Conservation (phyloP, 1,140 invertebrate genomes). For the Dendrolimus kikuchii region DNA sequence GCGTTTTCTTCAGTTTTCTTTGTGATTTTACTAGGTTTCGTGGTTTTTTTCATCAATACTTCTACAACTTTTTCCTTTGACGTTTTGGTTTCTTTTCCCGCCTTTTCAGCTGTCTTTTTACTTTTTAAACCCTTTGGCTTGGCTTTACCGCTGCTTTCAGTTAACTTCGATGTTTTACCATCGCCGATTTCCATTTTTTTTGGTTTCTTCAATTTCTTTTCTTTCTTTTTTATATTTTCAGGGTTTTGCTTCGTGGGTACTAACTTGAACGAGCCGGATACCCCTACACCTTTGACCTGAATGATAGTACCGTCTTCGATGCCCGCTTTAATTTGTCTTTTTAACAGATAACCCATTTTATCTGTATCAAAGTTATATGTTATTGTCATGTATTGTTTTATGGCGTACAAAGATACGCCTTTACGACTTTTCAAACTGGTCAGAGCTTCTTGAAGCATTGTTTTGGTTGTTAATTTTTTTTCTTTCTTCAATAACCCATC, state of each 20-base stretch:
- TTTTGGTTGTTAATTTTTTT: conserved; percentile 43
- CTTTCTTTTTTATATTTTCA: conserved; percentile 22
- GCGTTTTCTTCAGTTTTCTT: conserved; percentile 3
- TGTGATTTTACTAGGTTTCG: background rate
- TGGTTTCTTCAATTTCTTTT: conserved; percentile 11
- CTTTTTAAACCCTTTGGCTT: background rate
- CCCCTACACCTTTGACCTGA: conserved; percentile 46
- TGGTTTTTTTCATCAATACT: conserved; percentile 5
- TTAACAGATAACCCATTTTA: conserved; percentile 46
- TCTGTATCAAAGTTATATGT: conserved; percentile 39
- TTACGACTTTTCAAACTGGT: conserved; percentile 41
- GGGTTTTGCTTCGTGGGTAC: conserved; percentile 23
- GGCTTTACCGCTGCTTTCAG: conserved; percentile 10
- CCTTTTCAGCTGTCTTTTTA: conserved; percentile 13
- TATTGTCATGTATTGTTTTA: conserved; percentile 48
- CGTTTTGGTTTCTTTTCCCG: conserved; percentile 9
- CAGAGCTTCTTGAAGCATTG: conserved; percentile 44
- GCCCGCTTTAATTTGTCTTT: conserved; percentile 39
- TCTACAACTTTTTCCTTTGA: conserved; percentile 10
- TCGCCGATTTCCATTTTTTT: conserved; percentile 10
- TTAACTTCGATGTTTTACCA: conserved; percentile 13
- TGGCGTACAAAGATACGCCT: conserved; percentile 47
- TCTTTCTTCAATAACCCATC: conserved; percentile 20
- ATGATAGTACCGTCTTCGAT: conserved; percentile 40
- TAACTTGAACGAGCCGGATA: conserved; percentile 50